phyloP scores from a whole-genome alignment of 2,888 invertebrate species.

The Dinocampus coccinellae region DNA sequence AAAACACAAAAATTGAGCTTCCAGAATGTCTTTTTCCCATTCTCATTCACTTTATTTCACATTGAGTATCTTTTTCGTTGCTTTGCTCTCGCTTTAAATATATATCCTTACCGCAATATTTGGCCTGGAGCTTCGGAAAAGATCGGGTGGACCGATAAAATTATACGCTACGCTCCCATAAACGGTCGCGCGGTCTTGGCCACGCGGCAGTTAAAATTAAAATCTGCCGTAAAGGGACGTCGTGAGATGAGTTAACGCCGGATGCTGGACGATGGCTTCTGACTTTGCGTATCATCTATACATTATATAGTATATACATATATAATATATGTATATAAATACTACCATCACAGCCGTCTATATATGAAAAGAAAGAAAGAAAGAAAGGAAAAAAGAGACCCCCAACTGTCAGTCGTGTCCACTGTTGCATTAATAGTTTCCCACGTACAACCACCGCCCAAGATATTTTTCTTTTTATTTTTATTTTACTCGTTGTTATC shows the following conservation, averaged over 20 bases:
- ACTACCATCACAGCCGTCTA: too few relatives aligned
- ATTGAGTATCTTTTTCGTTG: constrained; percentile 31
- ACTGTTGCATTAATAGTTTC: constrained; percentile 6
- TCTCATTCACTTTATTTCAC: constrained; percentile 18
- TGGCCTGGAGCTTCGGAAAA: constrained; percentile 53
- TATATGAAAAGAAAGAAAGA: background rate
- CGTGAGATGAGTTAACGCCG: constrained; percentile 55
- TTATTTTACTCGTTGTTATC: background rate
- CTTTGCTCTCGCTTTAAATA: constrained; percentile 9
- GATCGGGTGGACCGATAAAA: constrained; percentile 67
- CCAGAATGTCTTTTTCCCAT: constrained; percentile 27
- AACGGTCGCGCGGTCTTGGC: constrained; percentile 53
- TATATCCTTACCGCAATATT: constrained; percentile 52
- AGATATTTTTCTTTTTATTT: background rate
- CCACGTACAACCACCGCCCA: constrained; percentile 1
- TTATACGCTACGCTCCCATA: constrained; percentile 64
- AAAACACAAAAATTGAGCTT: constrained; percentile 23
- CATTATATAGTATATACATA: constrained; percentile 5
- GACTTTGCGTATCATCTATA: constrained; percentile 35
- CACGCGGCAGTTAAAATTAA: constrained; percentile 64
- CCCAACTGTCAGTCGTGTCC: constrained; percentile 15
- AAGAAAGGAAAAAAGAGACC: constrained; percentile 4
- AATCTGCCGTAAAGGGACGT: constrained; percentile 61
- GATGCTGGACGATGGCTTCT: constrained; percentile 39
- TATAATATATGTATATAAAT: background rate